Base-by-base conservation (phyloP, 2,797 vertebrate species). In the Gymnopithys bicolor region DNA sequence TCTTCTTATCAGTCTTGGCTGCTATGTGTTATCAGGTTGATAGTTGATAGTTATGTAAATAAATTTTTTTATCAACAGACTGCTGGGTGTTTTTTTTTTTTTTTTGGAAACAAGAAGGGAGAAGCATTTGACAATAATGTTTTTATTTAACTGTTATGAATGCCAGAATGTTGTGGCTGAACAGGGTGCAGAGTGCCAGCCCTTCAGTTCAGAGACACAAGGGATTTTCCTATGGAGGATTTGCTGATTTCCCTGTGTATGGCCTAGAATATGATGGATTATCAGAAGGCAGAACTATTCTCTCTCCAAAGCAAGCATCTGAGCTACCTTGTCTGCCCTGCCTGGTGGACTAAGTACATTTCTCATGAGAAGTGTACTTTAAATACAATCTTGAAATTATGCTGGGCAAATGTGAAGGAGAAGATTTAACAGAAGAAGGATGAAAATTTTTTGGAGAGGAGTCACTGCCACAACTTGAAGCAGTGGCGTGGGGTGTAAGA, bases 1-100 rank as follows among this genome's bases (percentile, higher is more conserved):
- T 91, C 71, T 88, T 55, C 53, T 91, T 95, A 77, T 82, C 8
- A 4, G 33, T 60, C 19, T 76, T 86, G 67, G 23, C 66, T 87
- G 75, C 63, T 89, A 67, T 5, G 5, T 67, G 41, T 82, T 84
- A 90, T 33, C 67, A 32, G 43, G 91, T 88, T 87, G 37, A 69
- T 91, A 66, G 82, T 66, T 92, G 62, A 84, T 86, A 70, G 85
- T 78, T 93, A 79, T 49, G 83, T 87, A 86, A 93, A 86, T 87
- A 3, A 76, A 13, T 41, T 77, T 67, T 89, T 89, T 76, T 83
- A 60, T 62, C 63, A 69, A 45, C 39, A 87, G 55, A 70, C 41
- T 43, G 22, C 28, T 90, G 52, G 49, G 6, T 6, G 5, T 10
- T 22, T 33, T 58, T 39, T 56, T 52, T 56, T 52, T 9, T 21